Evolutionary conservation across 2,797 vertebrate genomes (phyloP), one percentile per base, ranked within the genome.

Genomic region (Liparis tanakae): DNA sequence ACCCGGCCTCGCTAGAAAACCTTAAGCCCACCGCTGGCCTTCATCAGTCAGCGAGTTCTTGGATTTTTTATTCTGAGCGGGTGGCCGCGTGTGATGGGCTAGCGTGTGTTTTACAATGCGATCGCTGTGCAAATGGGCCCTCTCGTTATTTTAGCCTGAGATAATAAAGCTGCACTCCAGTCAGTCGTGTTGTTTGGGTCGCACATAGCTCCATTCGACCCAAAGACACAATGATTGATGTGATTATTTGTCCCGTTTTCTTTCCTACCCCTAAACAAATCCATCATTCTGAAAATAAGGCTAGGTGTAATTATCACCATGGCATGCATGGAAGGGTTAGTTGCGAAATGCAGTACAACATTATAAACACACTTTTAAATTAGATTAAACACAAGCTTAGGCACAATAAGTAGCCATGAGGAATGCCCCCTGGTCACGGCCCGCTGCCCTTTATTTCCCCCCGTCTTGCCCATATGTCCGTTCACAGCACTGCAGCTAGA

Each of bases 271-370:
- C 76, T 58, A 68, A 82, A 74, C 76, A 84, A 64, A 88, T 88
- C 72, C 72, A 87, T 92, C 87, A 85, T 84, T 79, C 58, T 74
- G 51, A 62, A 87, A 76, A 70, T 10, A 88, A 78, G 34, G 67
- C 64, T 6, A 10, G 54, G 71, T 68, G 46, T 85, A 89, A 88
- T 90, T 83, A 85, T 65, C 51, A n/a, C 30, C 57, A 39, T 22
- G 78, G 74, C 78, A 77, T 67, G 84, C 84, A 80, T 74, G 70
- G 54, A 36, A 18, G 80, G 80, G 67, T 46, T 79, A 63, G 25
- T 63, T 65, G 70, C 70, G 78, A 76, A 78, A 57, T 75, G 68
- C 60, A 54, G 50, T 65, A 56, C 48, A 17, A 78, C 71, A 76
- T 83, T 78, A 63, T 70, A 81, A 79, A 82, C 73, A 85, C 10